These are phyloP conservation scores for Lerema accius DNA, from an alignment of 1,140 invertebrate species.

Conservation along the genomic window DNA sequence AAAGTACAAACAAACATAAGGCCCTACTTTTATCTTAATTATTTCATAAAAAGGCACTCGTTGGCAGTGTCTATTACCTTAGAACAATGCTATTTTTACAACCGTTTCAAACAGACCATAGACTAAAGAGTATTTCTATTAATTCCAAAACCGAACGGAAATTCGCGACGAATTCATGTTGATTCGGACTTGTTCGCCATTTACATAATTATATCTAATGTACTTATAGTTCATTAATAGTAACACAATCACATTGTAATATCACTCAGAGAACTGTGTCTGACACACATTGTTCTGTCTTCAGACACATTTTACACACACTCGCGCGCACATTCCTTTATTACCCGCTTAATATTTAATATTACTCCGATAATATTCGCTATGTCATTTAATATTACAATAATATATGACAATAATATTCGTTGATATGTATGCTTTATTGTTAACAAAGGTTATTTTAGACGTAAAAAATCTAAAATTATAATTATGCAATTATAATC, in stretches of 20 bases:
- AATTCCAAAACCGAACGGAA: slow-evolving; percentile 54
- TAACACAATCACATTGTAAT: slow-evolving; percentile 80
- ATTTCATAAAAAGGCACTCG: slow-evolving; percentile 73
- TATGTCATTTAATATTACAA: slow-evolving; percentile 9
- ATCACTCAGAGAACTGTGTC: slow-evolving; percentile 75
- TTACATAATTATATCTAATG: slow-evolving; percentile 60
- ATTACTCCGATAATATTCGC: slow-evolving; percentile 43
- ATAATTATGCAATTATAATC: background rate
- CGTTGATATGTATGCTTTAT: too few relatives aligned
- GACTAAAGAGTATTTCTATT: slow-evolving; percentile 63
- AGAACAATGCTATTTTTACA: slow-evolving; percentile 68
- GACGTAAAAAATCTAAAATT: background rate
- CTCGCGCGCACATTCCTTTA: slow-evolving; percentile 55
- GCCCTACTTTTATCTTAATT: slow-evolving; percentile 33
- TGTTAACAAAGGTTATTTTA: slow-evolving; percentile 2
- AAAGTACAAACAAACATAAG: slow-evolving; percentile 29
- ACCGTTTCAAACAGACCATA: slow-evolving; percentile 60
- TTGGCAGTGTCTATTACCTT: slow-evolving; percentile 76
- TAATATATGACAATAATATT: too few relatives aligned
- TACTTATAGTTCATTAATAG: slow-evolving; percentile 73
- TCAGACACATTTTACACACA: slow-evolving; percentile 67
- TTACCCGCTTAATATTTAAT: slow-evolving; percentile 60
- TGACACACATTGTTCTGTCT: slow-evolving; percentile 64
- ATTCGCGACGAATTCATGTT: slow-evolving; percentile 35
- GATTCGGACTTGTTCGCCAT: slow-evolving; percentile 42